These are phyloP conservation scores for Nanorana parkeri DNA, from an alignment of 2,113 vertebrate species.

Conservation along the genomic window DNA sequence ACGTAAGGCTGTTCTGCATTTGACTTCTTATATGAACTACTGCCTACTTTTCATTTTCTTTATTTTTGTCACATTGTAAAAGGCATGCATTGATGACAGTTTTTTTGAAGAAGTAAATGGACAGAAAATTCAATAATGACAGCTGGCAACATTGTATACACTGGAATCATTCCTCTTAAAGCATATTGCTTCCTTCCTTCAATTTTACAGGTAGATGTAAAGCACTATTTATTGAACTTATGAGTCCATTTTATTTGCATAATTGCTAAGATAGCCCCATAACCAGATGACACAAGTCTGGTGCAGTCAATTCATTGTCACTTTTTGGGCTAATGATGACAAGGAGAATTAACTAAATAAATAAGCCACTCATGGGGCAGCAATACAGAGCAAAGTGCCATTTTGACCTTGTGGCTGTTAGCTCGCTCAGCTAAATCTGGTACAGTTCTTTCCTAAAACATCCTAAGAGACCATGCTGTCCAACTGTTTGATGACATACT, in stretches of 20 bases:
- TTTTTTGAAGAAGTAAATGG: too few relatives aligned
- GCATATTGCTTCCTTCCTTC: not conserved
- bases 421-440: not conserved
- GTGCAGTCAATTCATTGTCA: conserved; percentile 16
- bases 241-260: conserved; percentile 3
- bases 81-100: too few relatives aligned
- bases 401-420: not conserved
- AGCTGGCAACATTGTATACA: too few relatives aligned
- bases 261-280: conserved; percentile 8
- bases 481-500: too few relatives aligned
- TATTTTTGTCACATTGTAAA: too few relatives aligned
- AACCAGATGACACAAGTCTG: conserved; percentile 11
- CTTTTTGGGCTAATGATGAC: not conserved
- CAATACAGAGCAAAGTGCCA: not conserved
- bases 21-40: too few relatives aligned
- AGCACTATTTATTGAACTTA: not conserved
- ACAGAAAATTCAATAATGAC: too few relatives aligned
- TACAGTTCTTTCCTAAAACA: too few relatives aligned
- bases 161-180: too few relatives aligned
- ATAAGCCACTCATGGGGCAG: not conserved
- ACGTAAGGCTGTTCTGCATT: too few relatives aligned
- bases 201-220: conserved; percentile 14
- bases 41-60: too few relatives aligned
- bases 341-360: not conserved
- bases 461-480: too few relatives aligned